Evolutionary conservation across 2,888 invertebrate genomes (phyloP).

Genomic region (Tenthredo notha): DNA sequence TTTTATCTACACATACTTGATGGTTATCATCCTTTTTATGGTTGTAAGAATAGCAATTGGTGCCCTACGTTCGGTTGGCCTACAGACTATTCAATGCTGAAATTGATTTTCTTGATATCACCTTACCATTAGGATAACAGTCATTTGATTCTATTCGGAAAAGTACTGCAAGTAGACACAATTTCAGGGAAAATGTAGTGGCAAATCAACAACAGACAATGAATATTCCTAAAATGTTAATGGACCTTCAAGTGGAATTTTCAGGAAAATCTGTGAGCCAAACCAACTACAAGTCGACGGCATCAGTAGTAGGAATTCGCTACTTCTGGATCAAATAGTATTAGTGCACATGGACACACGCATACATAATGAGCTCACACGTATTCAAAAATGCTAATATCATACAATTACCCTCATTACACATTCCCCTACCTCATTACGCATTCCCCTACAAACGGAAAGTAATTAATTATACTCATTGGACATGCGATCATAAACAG

Average conservation of each 20-base stretch:
- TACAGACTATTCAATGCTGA: background rate
- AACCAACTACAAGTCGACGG: background rate
- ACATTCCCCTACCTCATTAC: no score
- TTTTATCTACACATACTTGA: background rate
- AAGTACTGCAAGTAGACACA: background rate
- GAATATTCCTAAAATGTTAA: constrained; percentile 8
- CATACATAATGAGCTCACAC: no score
- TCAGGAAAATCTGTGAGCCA: constrained; percentile 13
- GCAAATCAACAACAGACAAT: constrained; percentile 3
- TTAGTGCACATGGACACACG: no score
- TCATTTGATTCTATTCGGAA: background rate
- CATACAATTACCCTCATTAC: no score
- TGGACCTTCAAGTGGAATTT: background rate
- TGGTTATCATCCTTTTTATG: background rate
- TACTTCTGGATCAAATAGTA: no score
- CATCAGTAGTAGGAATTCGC: no score
- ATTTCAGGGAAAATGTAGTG: background rate
- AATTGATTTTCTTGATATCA: background rate
- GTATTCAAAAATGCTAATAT: no score
- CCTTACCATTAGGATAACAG: background rate
- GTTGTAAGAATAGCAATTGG: constrained; percentile 8
- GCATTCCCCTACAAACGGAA: no score
- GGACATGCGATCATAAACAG: no score
- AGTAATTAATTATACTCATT: no score
- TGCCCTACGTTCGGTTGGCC: background rate